Evolutionary conservation across 2,888 invertebrate species (phyloP), one percentile per base, ranked within the genome.

Genomic region (Drepana falcataria): DNA sequence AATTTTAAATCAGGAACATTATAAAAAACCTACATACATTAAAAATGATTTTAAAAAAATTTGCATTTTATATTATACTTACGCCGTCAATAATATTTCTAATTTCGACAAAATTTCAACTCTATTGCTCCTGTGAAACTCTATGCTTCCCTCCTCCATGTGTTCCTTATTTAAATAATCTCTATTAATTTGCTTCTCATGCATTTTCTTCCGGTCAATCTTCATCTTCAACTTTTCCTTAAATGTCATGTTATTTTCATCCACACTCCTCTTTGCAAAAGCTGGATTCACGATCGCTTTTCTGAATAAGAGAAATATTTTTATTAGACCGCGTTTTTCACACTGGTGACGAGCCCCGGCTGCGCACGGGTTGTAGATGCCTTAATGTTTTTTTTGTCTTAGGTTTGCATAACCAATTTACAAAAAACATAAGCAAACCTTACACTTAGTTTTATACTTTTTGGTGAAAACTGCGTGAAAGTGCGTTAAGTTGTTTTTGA

Each of bases 71-170:
- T 21, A 37, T 5, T 54, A 53, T 65, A 92, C 93, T 92, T 84
- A 94, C 95, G 93, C 92, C 61, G 87, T 88, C 53, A 94, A 83
- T 63, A 94, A 85, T 59, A 83, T 87, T 71, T 94, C 94, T 55
- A 95, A 75, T 79, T 94, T 94, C 55, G 82, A 85, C 71, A 93
- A 94, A 35, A 95, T 77, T 52, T 93, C 93, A 49, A 93, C 81
- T 67, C 94, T 85, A 60, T 93, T 94, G 51, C 86, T 86, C 67
- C 94, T 92, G 73, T 95, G 94, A 64, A 93, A 92, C 59, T 92
- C 91, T 34, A 88, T 66, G 40, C 75, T 81, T 41, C 69, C 68
- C 4, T 66, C 63, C 37, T 84, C 79, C 68, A 84, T 60, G 47
- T 82, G 63, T 9, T 81, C 67, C 52, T 71, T 75, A 55, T 79